phyloP scores from a whole-genome alignment of 1,140 invertebrate species.

The Megalopta genalis region DNA sequence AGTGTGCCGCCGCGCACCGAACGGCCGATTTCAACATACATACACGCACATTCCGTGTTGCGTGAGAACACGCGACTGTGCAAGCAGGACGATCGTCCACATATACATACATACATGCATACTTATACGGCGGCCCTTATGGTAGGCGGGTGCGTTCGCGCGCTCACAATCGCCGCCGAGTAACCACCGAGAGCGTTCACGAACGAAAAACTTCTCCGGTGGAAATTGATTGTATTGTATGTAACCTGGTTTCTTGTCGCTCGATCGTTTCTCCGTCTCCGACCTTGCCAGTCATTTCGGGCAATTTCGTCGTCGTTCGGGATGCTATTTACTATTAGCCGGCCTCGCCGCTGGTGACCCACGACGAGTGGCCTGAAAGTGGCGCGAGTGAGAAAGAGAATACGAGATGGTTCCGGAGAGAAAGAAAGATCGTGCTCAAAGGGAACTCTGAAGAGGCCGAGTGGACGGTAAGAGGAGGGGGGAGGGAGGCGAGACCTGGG shows the following conservation, averaged over 20 bases:
- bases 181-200: not conserved
- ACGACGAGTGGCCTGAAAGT: not conserved
- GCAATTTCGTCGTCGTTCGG: constrained; percentile 23
- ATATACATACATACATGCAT: too few relatives aligned
- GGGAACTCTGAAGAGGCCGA: not conserved
- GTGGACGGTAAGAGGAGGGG: too few relatives aligned
- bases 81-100: too few relatives aligned
- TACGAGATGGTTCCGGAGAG: not conserved
- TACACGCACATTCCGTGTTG: too few relatives aligned
- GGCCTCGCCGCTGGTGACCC: not conserved
- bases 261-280: constrained; percentile 7
- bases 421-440: not conserved
- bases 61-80: too few relatives aligned
- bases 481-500: constrained; percentile 8
- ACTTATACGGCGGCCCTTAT: too few relatives aligned
- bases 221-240: constrained; percentile 43
- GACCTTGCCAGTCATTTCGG: constrained; percentile 24
- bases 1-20: too few relatives aligned
- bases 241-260: not conserved
- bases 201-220: constrained; percentile 11
- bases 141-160: too few relatives aligned
- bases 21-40: too few relatives aligned
- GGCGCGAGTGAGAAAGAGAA: not conserved
- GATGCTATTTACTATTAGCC: constrained; percentile 12
- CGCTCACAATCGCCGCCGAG: not conserved